Evolutionary conservation across 2,797 vertebrate genomes (phyloP).

Genomic region (Meda fulgida): DNA sequence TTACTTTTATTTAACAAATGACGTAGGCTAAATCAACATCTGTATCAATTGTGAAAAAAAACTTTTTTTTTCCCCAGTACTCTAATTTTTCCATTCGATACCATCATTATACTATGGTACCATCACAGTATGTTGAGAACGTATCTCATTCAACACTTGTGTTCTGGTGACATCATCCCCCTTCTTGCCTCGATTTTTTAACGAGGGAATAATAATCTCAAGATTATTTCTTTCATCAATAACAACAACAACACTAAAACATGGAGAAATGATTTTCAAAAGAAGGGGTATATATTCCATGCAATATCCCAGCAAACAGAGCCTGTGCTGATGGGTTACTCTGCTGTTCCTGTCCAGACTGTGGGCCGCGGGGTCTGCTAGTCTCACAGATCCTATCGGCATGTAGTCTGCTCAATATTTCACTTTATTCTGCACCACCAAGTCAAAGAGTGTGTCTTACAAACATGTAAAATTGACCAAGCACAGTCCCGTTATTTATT

Average conservation of each 20-base stretch:
- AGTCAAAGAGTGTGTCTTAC: not conserved
- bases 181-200: too few species aligned
- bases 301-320: too few species aligned
- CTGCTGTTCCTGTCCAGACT: slow-evolving; percentile 75
- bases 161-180: too few species aligned
- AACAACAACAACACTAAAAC: too few species aligned
- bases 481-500: not conserved
- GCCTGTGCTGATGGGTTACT: slow-evolving; percentile 61
- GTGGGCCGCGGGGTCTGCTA: slow-evolving; percentile 4
- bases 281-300: not conserved
- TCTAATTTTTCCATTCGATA: too few species aligned
- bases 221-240: too few species aligned
- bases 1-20: not conserved
- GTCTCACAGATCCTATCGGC: not conserved
- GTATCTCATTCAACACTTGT: too few species aligned
- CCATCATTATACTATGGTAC: too few species aligned
- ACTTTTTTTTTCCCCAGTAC: too few species aligned
- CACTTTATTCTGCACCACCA: not conserved
- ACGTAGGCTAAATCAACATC: not conserved
- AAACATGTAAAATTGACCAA: not conserved
- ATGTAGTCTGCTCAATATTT: not conserved
- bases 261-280: slow-evolving; percentile 18
- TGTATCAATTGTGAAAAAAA: too few species aligned
- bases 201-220: too few species aligned
- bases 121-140: too few species aligned